These are phyloP conservation scores for Scolopax bukidnonensis DNA, from an alignment of 2,797 vertebrate species.

Conservation along the genomic window DNA sequence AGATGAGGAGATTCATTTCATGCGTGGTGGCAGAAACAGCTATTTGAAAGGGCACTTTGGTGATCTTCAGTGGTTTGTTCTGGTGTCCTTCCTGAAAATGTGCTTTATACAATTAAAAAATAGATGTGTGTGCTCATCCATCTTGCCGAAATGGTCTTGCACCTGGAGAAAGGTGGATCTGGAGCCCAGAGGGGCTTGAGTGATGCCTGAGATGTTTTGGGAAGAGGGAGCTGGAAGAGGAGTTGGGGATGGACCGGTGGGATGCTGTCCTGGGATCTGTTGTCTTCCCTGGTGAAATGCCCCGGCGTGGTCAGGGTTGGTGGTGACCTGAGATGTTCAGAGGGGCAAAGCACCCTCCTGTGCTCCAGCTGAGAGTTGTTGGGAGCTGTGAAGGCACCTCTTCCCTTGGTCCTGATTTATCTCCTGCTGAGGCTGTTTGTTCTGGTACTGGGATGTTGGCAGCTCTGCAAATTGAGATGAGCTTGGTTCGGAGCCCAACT, in stretches of 20 bases:
- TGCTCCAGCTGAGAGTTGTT: fast-evolving
- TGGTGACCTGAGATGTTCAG: not conserved
- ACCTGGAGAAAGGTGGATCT: not conserved
- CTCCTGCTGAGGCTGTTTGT: slow-evolving; percentile 62
- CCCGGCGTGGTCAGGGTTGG: not conserved
- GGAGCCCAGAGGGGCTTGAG: not conserved
- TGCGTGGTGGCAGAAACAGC: not conserved
- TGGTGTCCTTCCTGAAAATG: not conserved
- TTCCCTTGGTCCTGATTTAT: slow-evolving; percentile 18
- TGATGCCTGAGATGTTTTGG: not conserved
- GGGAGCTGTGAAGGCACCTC: not conserved
- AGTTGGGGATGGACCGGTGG: fast-evolving
- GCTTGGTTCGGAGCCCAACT: slow-evolving; percentile 57
- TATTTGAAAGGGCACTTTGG: not conserved
- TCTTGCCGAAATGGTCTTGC: not conserved
- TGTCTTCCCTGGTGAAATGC: not conserved
- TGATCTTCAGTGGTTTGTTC: not conserved
- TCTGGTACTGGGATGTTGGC: slow-evolving; percentile 57
- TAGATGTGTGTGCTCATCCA: fast-evolving
- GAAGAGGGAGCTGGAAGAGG: not conserved
- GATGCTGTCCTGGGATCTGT: not conserved
- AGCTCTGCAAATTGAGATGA: slow-evolving; percentile 62
- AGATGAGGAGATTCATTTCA: not conserved
- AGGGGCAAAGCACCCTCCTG: not conserved
- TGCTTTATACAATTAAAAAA: not conserved